Evolutionary conservation across 2,888 invertebrate species (phyloP), one percentile per base, ranked within the genome.

Genomic region (Drosophila melanosoma): DNA sequence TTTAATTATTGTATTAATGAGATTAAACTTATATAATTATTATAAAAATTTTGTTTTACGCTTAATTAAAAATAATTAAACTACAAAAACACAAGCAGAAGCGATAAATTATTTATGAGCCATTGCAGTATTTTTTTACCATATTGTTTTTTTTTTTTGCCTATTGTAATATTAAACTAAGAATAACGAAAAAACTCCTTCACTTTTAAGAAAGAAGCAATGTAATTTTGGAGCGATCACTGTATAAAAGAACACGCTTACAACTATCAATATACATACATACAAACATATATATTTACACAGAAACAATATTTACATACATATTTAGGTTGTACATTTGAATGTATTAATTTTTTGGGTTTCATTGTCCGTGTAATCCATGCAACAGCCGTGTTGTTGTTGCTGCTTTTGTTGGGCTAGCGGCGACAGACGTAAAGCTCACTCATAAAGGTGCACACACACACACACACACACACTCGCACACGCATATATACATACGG

Each of bases 331-430:
- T 38, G 36, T 54, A 52, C 20, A 17, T 54, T 54, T 54, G 36
- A 36, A 26, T 48, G 54, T 67, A 49, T 67, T 49, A 10, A 65
- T 60, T 70, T 70, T 61, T 68, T 63, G 64, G 70, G 65, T 80
- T 80, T 77, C 75, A 71, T 76, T 85, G 85, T 74, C 70, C 69
- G 71, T 76, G 74, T 70, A 74, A 72, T 17, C 48, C 74, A 51
- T 76, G 83, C 81, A 74, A 69, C 74, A 69, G 71, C 42, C 63
- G 72, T 53, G 58, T 12, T 26, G 15, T 23, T 35, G 42, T 42
- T 20, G 20, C 20, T 42, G 2, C 20, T 45, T 20, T 20, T 45
- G 12, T 48, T 58, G 71, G 51, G 66, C 59, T 42, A 48, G 62
- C 54, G 42, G 62, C 17, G 48, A 60, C 63, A 65, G 59, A 59